phyloP scores from a whole-genome alignment of 2,113 vertebrate species.

The Heteronetta atricapilla region DNA sequence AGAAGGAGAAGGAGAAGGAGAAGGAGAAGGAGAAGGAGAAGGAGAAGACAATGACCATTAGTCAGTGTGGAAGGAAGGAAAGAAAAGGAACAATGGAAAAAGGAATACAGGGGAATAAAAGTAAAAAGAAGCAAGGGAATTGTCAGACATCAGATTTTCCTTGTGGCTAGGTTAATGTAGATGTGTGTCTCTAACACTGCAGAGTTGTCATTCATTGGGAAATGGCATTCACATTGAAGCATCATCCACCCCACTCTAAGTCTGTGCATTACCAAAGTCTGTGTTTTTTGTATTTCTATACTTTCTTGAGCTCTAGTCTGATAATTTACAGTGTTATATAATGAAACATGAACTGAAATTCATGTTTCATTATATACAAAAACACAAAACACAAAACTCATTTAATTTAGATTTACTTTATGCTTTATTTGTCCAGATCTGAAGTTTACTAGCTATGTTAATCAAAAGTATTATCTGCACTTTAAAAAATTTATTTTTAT shows the following conservation, averaged over 20 bases:
- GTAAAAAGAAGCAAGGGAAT: not conserved
- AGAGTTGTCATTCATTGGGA: not conserved
- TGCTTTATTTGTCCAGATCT: not conserved
- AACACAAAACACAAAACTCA: not conserved
- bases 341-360: not conserved
- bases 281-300: not conserved
- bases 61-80: not conserved
- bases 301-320: not conserved
- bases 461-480: not conserved
- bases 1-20: too few relatives aligned
- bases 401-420: not conserved
- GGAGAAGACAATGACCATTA: not conserved
- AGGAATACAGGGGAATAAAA: not conserved
- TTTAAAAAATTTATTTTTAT: not conserved
- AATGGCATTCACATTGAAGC: not conserved
- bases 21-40: too few relatives aligned
- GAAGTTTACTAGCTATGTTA: not conserved
- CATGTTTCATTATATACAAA: too few relatives aligned
- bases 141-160: not conserved
- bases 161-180: not conserved
- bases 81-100: not conserved
- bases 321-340: not conserved
- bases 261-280: not conserved
- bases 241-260: not conserved
- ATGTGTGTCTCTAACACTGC: fast-evolving